A percentile compares a stretch with the other conserved stretches of the same genome.
These are phyloP conservation scores for Mnemiopsis leidyi DNA, from an alignment of 37 sponge, comb jelly and placozoan species.

Conservation along the genomic window DNA sequence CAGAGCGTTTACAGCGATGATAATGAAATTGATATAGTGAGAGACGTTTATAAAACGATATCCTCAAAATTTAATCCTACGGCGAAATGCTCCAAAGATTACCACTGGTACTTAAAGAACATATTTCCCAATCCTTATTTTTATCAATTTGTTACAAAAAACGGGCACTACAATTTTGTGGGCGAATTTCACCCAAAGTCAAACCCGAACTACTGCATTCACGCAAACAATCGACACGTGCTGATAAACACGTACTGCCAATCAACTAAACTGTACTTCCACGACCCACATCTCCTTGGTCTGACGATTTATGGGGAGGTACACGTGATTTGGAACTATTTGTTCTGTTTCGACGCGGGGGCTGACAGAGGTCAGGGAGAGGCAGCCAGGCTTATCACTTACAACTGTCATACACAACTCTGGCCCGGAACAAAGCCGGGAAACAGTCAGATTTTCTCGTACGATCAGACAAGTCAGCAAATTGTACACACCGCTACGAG, in stretches of 20 bases:
- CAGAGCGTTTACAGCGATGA: not conserved
- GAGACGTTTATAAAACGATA: not conserved
- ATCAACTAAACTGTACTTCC: not conserved
- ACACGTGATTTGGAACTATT: not conserved
- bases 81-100: not conserved
- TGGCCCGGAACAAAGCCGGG: not conserved
- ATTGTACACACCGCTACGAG: not conserved
- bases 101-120: not conserved
- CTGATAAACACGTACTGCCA: not conserved
- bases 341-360: not conserved
- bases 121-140: not conserved
- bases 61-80: not conserved
- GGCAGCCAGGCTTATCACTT: not conserved
- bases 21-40: not conserved
- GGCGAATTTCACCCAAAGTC: not conserved
- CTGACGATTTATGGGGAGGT: not conserved
- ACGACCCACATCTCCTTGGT: not conserved
- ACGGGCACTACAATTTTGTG: not conserved
- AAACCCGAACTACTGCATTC: not conserved
- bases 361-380: not conserved
- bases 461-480: not conserved
- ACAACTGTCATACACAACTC: not conserved
- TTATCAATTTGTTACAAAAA: not conserved
- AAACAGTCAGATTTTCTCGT: not conserved
- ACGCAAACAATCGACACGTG: not conserved